These are phyloP conservation scores for Augiades crinisus DNA, from an alignment of 2,888 invertebrate species.

Conservation along the genomic window DNA sequence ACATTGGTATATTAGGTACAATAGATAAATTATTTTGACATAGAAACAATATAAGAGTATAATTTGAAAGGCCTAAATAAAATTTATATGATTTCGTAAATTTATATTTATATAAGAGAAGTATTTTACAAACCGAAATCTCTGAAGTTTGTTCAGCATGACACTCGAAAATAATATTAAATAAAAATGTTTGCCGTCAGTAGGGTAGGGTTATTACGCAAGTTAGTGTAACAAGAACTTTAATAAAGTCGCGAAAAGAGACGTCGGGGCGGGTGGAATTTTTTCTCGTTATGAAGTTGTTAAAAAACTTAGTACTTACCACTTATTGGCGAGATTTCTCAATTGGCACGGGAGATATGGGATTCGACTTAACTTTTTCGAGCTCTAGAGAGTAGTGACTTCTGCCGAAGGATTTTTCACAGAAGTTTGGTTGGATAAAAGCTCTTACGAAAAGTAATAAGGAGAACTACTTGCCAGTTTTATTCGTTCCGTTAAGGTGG, in stretches of 20 bases:
- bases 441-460: background rate
- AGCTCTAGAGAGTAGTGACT: conserved; percentile 1
- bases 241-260: conserved; percentile 17
- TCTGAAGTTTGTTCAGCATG: background rate
- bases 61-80: no score
- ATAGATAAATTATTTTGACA: no score
- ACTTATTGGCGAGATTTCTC: conserved; percentile 24
- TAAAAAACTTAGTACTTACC: conserved; percentile 24
- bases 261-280: conserved; percentile 15
- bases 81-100: no score
- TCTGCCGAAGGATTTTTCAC: background rate
- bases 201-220: conserved; percentile 15
- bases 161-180: conserved; percentile 10
- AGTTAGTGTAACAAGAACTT: conserved; percentile 22
- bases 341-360: conserved; percentile 19
- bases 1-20: no score
- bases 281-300: conserved; percentile 28
- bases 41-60: no score
- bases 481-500: background rate
- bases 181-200: conserved; percentile 7
- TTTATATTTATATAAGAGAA: background rate
- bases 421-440: background rate
- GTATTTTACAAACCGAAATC: background rate
- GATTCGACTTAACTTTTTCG: conserved; percentile 14
- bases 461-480: background rate